phyloP scores from a whole-genome alignment of 1,140 invertebrate genomes.

The honey bee (Apis mellifera) region DNA sequence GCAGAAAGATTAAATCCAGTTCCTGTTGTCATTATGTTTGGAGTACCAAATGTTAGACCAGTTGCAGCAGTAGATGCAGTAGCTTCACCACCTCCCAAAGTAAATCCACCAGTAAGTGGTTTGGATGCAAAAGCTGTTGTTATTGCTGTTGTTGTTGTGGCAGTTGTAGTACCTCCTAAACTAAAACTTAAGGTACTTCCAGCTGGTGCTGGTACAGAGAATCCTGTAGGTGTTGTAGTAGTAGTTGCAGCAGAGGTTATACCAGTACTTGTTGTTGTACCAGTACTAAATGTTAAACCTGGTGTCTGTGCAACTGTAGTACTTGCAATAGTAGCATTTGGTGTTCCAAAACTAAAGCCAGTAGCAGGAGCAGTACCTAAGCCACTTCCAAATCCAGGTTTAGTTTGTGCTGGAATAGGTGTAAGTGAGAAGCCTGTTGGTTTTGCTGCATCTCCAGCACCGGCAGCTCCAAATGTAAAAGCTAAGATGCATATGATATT shows the following conservation, averaged over 20 bases:
- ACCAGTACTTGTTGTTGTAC: constrained; percentile 60
- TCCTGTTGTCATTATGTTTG: constrained; percentile 47
- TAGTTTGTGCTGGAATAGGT: constrained; percentile 30
- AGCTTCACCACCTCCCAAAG: constrained; percentile 24
- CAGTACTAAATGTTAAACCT: constrained; percentile 46
- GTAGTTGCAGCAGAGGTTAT: constrained; percentile 58
- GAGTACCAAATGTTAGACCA: constrained; percentile 56
- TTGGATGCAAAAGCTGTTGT: constrained; percentile 61
- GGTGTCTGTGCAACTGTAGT: constrained; percentile 6
- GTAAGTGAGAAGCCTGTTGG: constrained; percentile 38
- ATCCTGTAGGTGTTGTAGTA: constrained; percentile 71
- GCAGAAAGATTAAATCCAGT: constrained; percentile 54
- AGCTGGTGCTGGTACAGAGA: constrained; percentile 42
- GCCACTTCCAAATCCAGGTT: constrained; percentile 39
- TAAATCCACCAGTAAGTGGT: constrained; percentile 38
- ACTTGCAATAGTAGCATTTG: constrained; percentile 25
- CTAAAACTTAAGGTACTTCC: constrained; percentile 49
- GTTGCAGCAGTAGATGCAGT: constrained; percentile 38
- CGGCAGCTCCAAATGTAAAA: constrained; percentile 45
- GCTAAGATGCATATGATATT: neutral
- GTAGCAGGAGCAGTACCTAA: constrained; percentile 32
- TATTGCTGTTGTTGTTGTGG: constrained; percentile 59
- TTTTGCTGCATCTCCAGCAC: constrained; percentile 62
- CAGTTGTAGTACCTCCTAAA: constrained; percentile 50
- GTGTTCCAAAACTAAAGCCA: constrained; percentile 54